Evolutionary conservation across 1,140 invertebrate species (phyloP), one percentile per base, ranked within the genome.

Genomic region (Pectinophora gossypiella): DNA sequence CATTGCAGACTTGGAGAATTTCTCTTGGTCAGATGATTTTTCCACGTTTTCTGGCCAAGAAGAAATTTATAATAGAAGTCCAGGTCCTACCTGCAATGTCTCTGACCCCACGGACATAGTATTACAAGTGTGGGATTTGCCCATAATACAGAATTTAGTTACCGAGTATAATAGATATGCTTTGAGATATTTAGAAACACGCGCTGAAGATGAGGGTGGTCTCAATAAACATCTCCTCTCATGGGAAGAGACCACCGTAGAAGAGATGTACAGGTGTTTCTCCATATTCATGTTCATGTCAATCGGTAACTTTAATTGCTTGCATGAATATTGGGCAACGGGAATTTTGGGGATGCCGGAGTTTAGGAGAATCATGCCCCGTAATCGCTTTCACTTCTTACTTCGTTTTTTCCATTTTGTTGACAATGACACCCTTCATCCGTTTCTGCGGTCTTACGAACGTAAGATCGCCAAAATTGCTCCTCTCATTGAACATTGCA

Each of bases 381-480:
- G 19, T 16, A 42, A 42, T 6, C 15, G 40, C 10, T 42, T 42
- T 10, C 10, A 16, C 13, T 9, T 18, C 2, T 10, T 42, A 19
- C 10, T 42, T 2, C 15, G 40, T 5, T 42, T 1, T 9, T 19
- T 42, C 15, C 40, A 42, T 9, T 42, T 42, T 10, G 18, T 42
- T 12, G 16, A 42, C 18, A 42, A 42, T 9, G 19, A 9, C 9
- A 19, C 35, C 23, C 7, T 66, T 6, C 22, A 9, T 7, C 27
- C 27, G 2, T 12, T 32, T 2, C 9, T 9, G 9, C 27, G 7
- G 27, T 32, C 36, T 1, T 42, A 51, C 0, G 19, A 56, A n/a
- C 51, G 54, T 0, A 66, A 59, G 54, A 7, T 67, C 1, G 61
- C 53, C 40, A 71, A 67, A 32, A 21, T 67, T 5, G 3, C 52